These are phyloP conservation scores for Eulemur albifrons DNA, from an alignment of 2,797 vertebrate species.

Conservation along the genomic window DNA sequence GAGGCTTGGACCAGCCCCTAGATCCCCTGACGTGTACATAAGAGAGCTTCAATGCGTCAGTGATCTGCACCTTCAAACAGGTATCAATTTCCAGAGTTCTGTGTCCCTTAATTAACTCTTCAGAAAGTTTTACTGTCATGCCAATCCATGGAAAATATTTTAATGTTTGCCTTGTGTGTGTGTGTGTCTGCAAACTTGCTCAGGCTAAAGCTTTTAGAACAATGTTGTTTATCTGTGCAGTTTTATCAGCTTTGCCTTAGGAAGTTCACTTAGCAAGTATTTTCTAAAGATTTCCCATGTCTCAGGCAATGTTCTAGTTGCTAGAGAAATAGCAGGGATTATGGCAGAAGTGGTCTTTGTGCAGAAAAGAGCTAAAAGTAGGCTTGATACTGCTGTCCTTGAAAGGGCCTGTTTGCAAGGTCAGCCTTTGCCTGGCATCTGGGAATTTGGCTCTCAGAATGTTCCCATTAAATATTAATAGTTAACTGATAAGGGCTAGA, in stretches of 20 bases:
- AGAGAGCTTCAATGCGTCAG: neutral
- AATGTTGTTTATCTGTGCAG: neutral
- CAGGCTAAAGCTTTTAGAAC: neutral
- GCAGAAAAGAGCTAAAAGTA: neutral
- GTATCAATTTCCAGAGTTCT: neutral
- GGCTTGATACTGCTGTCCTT: neutral
- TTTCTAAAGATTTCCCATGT: neutral
- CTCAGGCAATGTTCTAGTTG: neutral
- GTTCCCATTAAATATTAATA: neutral
- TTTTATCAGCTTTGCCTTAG: neutral
- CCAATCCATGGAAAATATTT: neutral
- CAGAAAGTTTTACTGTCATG: neutral
- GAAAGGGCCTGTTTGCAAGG: neutral
- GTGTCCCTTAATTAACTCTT: neutral
- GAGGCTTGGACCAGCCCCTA: neutral
- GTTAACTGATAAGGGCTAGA: neutral
- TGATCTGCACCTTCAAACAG: neutral
- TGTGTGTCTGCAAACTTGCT: neutral
- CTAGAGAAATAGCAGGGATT: neutral
- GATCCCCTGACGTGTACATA: neutral
- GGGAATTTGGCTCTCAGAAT: neutral
- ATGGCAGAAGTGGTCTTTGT: neutral
- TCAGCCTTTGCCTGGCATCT: neutral
- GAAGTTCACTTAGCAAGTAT: neutral
- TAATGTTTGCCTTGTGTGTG: neutral